Conservation (phyloP, 2,113 vertebrate genomes). For the Pelmatolapia mariae region DNA sequence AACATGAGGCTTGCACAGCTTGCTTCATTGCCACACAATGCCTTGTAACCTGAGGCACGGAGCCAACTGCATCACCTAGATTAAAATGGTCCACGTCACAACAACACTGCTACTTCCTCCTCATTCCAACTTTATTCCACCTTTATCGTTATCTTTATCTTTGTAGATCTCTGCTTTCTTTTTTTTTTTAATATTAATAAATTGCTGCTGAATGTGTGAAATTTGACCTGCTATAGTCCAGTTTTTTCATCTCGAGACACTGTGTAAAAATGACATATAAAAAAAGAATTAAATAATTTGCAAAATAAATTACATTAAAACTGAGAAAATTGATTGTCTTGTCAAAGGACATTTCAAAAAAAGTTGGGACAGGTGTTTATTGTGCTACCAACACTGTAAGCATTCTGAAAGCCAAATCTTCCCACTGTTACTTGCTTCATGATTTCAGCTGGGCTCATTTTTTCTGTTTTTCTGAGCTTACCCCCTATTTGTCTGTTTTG, state of each 20-base stretch:
- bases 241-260: not conserved
- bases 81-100: not conserved
- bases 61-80: not conserved
- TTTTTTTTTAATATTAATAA: not conserved
- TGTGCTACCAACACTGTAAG: not conserved
- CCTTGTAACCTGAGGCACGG: constrained; percentile 49
- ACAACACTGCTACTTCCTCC: not conserved
- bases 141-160: not conserved
- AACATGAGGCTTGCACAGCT: constrained; percentile 29
- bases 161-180: not conserved
- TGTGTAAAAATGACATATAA: not conserved
- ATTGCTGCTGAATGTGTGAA: not conserved
- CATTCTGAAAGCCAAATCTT: not conserved
- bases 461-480: not conserved
- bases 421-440: not conserved
- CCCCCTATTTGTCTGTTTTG: too few species aligned
- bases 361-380: not conserved
- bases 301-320: not conserved
- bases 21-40: constrained; percentile 21
- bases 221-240: not conserved
- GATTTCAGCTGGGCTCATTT: not conserved
- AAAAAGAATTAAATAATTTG: not conserved
- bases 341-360: not conserved
- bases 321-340: not conserved
- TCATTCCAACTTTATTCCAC: not conserved